Base-by-base conservation (phyloP, 2,888 invertebrate species). In the Microctonus brassicae region DNA sequence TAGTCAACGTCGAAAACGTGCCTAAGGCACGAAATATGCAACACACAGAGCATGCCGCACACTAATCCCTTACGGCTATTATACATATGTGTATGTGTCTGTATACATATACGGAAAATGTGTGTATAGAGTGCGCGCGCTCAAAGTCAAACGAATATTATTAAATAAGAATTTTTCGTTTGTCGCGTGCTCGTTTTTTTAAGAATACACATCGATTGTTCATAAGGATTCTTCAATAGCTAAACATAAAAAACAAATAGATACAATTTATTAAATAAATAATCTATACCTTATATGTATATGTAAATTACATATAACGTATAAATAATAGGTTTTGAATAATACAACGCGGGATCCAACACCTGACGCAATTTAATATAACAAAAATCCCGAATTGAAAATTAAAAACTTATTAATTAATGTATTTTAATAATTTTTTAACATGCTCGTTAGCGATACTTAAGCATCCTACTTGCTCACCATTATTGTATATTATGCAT, bases 1-100 rank as follows among this genome's bases (percentile, higher is more conserved):
- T 85, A 86, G 83, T 82, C 78, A 17, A 47, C 6, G 77, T 78
- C 61, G 47, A 69, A 70, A 83, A 83, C 82, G 82, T 79, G 79
- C 81, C 70, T 68, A 57, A 76, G 76, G 82, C 83, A 82, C 82
- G 81, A 79, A 5, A 29, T 29, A 78, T 76, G 10, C 61, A 47
- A 26, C 22, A 22, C 61, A 13, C 7, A 36, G 4, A 13, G 39
- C 39, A 17, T 20, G 20, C 4, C 6, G 7, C 47, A 7, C 17
- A 22, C 33, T 63, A 67, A 69, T 67, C 62, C 55, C 39, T 53
- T 9, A 55, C 36, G 22, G 52, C 71, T 61, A 67, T 47, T 62
- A 42, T 22, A 58, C 7, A 47, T 58, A 29, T 7, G 47, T 17
- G 47, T 17, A 17, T 17, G 47, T n/a, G n/a, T n/a, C n/a, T n/a